phyloP scores from a whole-genome alignment of 1,140 invertebrate genomes.

The Antheraea mylitta region DNA sequence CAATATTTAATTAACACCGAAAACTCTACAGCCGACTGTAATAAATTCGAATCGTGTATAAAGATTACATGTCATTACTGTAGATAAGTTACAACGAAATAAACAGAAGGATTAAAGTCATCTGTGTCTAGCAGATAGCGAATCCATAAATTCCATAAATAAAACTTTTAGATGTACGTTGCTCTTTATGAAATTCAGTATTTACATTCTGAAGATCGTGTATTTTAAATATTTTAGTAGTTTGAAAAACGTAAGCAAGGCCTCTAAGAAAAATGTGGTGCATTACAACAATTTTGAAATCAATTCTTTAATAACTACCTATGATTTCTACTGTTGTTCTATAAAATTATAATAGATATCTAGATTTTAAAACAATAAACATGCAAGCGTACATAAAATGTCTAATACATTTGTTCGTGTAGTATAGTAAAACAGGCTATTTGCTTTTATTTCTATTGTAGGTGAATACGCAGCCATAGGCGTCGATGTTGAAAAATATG shows the following conservation, averaged over 20 bases:
- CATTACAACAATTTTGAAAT: neutral
- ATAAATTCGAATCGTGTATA: neutral
- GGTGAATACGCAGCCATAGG: conserved; percentile 95
- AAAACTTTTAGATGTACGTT: too few species aligned
- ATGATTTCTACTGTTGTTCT: neutral
- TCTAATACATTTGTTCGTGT: neutral
- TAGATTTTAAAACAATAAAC: too few species aligned
- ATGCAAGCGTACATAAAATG: too few species aligned
- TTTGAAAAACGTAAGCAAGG: neutral
- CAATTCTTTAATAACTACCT: neutral
- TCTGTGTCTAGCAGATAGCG: neutral
- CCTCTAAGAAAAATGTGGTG: neutral
- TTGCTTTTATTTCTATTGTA: conserved; percentile 38
- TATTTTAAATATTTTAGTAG: neutral
- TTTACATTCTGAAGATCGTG: neutral
- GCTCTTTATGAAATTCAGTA: neutral
- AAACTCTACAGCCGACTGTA: neutral
- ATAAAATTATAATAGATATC: neutral
- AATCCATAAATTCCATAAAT: neutral
- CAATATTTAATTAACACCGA: neutral
- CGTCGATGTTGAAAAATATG: conserved; percentile 93
- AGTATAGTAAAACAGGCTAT: neutral
- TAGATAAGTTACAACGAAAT: neutral
- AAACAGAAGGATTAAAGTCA: neutral
- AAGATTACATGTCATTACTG: neutral